Base-by-base conservation (phyloP, 1,140 invertebrate genomes). In the Whitmania pigra region DNA sequence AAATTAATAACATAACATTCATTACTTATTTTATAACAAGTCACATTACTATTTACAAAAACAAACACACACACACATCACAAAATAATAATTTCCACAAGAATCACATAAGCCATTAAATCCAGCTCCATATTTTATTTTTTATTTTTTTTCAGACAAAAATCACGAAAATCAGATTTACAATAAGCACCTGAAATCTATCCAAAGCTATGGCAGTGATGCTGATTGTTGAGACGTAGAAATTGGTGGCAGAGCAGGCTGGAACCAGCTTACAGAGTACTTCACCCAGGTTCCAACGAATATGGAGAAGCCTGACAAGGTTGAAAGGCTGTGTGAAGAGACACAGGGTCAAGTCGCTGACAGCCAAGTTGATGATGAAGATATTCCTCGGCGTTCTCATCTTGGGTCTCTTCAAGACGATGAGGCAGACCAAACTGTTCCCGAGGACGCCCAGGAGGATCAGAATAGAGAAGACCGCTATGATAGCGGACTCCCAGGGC, bases 131-230 rank as follows among this genome's bases (percentile, higher is more conserved):
- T n/a, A n/a, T n/a, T n/a, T n/a, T n/a, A n/a, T n/a, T n/a, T n/a
- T n/a, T n/a, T n/a, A n/a, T n/a, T n/a, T n/a, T n/a, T n/a, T n/a
- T n/a, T n/a, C n/a, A n/a, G n/a, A 25, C 2, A 20, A 4, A 15
- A 22, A 63, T 31, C 11, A 5, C 22, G 11, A 63, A 15, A 7
- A 63, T 63, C 11, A 4, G 9, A 22, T 15, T 63, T 2, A 60
- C 18, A 22, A 63, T 7, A 22, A 63, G 5, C 9, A 63, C 57
- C 87, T 91, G 86, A 71, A 82, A 86, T 53, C 87, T 85, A 82
- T 93, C 91, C 75, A 93, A 84, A 22, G 91, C 90, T 73, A 93
- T 93, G 4, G 90, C 90, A 0, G 90, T 91, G 75, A 93, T 94
- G 74, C 90, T 91, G 75, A 93, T 89, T 18, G 90, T 92, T 0